A percentile compares a stretch with the other conserved stretches of the same genome.
These are phyloP conservation scores for Synergus gifuensis DNA, from an alignment of 2,888 invertebrate genomes.

Conservation along the genomic window DNA sequence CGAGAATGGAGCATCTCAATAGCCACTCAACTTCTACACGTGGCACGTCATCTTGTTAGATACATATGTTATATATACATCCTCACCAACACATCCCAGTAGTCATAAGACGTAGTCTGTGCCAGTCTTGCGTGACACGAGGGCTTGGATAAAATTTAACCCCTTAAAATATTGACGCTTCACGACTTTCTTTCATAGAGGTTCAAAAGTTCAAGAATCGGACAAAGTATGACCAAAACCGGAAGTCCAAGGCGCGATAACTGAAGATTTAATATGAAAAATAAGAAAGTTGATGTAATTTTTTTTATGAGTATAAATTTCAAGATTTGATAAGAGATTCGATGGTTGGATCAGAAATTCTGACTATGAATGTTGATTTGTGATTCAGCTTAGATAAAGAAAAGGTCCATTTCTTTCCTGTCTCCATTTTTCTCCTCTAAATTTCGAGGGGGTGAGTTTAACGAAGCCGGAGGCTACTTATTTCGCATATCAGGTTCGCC, in stretches of 20 bases:
- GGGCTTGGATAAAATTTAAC: conserved; percentile 23
- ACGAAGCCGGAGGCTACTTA: conserved; percentile 70
- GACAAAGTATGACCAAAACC: too few relatives aligned
- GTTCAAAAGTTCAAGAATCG: too few relatives aligned
- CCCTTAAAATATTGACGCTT: conserved; percentile 34
- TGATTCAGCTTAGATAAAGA: not conserved
- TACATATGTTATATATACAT: not conserved
- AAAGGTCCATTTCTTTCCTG: conserved; percentile 18
- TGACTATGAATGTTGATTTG: not conserved
- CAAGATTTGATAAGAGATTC: not conserved
- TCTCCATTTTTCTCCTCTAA: conserved; percentile 28
- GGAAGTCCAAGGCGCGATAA: too few relatives aligned
- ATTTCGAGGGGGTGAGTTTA: conserved; percentile 50
- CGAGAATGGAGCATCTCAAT: conserved; percentile 72
- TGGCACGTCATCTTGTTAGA: conserved; percentile 64
- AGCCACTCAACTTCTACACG: conserved; percentile 66
- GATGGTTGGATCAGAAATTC: not conserved
- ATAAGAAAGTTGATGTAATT: too few relatives aligned
- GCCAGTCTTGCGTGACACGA: conserved; percentile 28
- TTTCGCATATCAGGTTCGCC: conserved; percentile 72
- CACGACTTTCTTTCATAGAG: not conserved
- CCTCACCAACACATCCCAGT: not conserved
- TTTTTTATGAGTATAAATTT: too few relatives aligned
- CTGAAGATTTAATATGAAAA: too few relatives aligned
- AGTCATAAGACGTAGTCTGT: conserved; percentile 18